Evolutionary conservation across 2,888 invertebrate species (phyloP), one percentile per base, ranked within the genome.

Genomic region (Clepsis dumicolana): DNA sequence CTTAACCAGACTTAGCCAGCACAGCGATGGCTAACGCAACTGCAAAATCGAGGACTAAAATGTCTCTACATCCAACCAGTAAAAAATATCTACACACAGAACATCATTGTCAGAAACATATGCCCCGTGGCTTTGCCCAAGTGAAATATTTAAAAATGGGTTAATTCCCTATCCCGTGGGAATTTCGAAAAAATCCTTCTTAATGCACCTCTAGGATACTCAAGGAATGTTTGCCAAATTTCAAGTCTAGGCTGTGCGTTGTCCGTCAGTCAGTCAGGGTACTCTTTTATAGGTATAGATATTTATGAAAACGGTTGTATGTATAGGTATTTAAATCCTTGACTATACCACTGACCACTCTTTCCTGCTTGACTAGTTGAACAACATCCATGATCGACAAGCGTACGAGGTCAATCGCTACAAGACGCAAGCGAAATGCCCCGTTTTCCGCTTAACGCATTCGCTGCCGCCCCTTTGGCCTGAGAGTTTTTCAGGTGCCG

Each of bases 321-420:
- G 44, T 18, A 44, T 5, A 44, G 16, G 8, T n/a, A 44, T 44
- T 18, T 2, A 8, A 44, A 18, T 44, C 44, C 16, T 44, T 16
- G 16, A 44, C 44, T 48, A 4, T 21, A 21, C 14, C 21, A 24
- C 12, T 48, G 48, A 16, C 18, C 50, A 14, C 60, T 29, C 60
- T 56, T 48, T 54, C 35, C 4, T 32, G 32, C 61, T 56, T 54
- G 44, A 56, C 48, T 56, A 56, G 54, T 54, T 54, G 48, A 25
- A 62, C 61, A 35, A 35, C 24, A 32, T 48, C 18, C 10, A 21
- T 4, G 2, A 0, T 21, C 48, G 5, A 18, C 44, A 44, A 5
- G 44, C 44, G n/a, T 18, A 44, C 16, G 4, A 44, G 16, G 16
- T 5, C 16, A 44, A 38, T 14, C 4, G n/a, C 14, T 35, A 14